A percentile compares a stretch with the other conserved stretches of the same genome.
phyloP scores from a whole-genome alignment of 2,797 vertebrate genomes.

The Knipowitschia caucasica region DNA sequence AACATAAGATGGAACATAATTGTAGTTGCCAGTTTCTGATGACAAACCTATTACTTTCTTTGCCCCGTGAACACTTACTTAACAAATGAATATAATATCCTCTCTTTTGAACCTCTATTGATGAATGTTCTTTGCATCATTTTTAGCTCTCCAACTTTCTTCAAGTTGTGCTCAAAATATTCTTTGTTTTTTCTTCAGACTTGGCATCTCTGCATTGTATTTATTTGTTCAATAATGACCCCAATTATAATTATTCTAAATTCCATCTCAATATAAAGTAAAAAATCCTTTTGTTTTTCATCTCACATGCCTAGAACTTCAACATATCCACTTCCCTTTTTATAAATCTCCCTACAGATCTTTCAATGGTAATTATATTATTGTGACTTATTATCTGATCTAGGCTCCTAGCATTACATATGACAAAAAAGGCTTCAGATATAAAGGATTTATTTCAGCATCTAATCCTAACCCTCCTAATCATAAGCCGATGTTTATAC shows the following conservation, averaged over 20 bases:
- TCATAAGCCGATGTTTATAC: no score
- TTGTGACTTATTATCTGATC: no score
- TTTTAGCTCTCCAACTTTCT: neutral
- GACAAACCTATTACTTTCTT: constrained; percentile 1
- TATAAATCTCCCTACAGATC: neutral
- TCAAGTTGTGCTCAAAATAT: neutral
- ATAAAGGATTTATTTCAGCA: no score
- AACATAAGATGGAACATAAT: neutral
- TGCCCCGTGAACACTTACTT: neutral
- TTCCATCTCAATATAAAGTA: neutral
- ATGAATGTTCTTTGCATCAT: neutral
- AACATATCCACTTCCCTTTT: neutral
- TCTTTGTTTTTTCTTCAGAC: neutral
- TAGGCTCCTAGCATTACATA: no score
- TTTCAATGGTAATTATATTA: neutral
- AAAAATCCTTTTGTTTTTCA: neutral
- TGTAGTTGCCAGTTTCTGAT: constrained; percentile 1
- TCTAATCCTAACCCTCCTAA: no score
- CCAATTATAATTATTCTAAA: neutral
- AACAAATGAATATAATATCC: neutral
- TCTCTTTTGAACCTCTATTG: neutral
- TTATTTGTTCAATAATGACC: no score
- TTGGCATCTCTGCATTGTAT: neutral
- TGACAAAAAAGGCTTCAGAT: no score
- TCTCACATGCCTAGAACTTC: neutral